phyloP scores from a whole-genome alignment of 2,888 invertebrate species.

The Gibbula magus region DNA sequence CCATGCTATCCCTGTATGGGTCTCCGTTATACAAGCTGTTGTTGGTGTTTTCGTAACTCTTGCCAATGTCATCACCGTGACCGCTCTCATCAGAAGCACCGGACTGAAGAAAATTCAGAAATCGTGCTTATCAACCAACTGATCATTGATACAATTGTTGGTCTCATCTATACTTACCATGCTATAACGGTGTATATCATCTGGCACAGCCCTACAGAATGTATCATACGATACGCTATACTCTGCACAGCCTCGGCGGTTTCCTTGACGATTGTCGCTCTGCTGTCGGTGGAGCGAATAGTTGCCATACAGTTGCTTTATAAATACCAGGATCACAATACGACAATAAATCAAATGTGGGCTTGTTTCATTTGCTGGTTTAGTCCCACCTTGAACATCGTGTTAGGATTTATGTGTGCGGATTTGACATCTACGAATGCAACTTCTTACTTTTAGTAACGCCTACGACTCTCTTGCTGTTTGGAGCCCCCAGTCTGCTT shows the following conservation, averaged over 20 bases:
- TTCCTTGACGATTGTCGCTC: not conserved
- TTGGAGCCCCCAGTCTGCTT: not conserved
- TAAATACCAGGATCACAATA: not conserved
- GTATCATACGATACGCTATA: not conserved
- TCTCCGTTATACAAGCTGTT: not conserved
- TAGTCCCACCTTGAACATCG: not conserved
- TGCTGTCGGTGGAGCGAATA: not conserved
- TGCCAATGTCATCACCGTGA: not conserved
- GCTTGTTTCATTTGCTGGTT: not conserved
- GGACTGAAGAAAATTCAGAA: not conserved
- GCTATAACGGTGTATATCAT: not conserved
- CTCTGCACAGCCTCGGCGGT: not conserved
- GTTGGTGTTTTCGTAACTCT: not conserved
- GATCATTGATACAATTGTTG: not conserved
- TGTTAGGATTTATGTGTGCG: not conserved
- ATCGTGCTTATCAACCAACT: not conserved
- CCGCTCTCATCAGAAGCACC: not conserved
- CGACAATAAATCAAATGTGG: not conserved
- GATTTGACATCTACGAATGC: not conserved
- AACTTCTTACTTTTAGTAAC: not conserved
- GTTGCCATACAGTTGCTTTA: not conserved
- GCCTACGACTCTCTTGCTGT: not conserved
- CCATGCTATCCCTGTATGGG: not conserved
- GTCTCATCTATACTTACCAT: not conserved
- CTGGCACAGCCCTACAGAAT: not conserved